phyloP scores from a whole-genome alignment of 2,113 vertebrate genomes.

The Hippocampus zosterae region DNA sequence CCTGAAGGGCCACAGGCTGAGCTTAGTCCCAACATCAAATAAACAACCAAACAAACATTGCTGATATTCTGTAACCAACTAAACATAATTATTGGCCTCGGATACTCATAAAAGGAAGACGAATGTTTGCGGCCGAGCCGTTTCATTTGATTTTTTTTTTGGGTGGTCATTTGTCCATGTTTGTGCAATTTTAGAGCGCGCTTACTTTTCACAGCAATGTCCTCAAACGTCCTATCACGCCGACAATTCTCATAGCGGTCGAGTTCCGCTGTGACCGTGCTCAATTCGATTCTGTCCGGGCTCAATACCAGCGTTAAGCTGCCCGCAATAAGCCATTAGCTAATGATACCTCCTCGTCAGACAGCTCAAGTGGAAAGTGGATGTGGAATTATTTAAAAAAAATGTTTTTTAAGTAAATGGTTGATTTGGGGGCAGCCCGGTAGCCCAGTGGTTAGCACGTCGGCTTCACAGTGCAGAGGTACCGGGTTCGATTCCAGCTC shows the following conservation, averaged over 20 bases:
- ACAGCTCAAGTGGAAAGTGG: slow-evolving; percentile 13
- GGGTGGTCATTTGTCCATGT: neutral
- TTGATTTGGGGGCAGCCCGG: no score
- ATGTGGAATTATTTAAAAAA: neutral
- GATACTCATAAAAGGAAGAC: neutral
- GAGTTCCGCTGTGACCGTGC: neutral
- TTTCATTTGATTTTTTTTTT: neutral
- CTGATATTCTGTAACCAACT: neutral
- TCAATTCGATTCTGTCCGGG: neutral
- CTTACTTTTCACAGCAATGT: neutral
- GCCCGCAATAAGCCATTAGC: slow-evolving; percentile 35
- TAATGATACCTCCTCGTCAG: slow-evolving; percentile 28
- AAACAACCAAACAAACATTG: slow-evolving; percentile 7
- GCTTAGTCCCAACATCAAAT: slow-evolving; percentile 2
- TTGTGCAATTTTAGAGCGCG: neutral
- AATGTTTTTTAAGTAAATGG: neutral
- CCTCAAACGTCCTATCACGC: no score
- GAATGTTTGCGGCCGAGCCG: neutral
- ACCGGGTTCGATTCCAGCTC: no score
- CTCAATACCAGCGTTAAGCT: neutral
- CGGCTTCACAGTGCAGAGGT: no score
- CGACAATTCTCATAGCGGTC: neutral
- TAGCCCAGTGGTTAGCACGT: no score
- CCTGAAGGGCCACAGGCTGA: neutral
- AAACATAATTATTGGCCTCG: neutral